Conservation (phyloP, 2,888 invertebrate species). For the Drepanosiphum platanoidis region DNA sequence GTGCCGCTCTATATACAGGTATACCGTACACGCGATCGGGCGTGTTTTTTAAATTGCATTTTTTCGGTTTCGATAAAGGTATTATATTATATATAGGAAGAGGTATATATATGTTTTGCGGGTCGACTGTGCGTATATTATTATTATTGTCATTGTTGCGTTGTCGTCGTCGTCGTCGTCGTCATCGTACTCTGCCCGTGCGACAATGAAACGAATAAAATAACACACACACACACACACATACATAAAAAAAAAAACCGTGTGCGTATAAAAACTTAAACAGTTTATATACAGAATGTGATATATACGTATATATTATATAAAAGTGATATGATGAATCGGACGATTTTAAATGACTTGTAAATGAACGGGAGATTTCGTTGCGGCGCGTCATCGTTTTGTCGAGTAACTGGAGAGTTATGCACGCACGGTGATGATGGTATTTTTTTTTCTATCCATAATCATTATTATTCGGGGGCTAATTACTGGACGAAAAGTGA, state of each 20-base stretch:
- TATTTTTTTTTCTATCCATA: slow-evolving; percentile 1
- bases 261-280: not conserved
- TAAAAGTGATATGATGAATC: not conserved
- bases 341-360: not conserved
- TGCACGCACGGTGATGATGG: not conserved
- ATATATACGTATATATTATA: not conserved
- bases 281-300: not conserved
- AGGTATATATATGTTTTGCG: not conserved
- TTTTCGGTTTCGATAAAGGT: not conserved
- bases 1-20: not conserved
- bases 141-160: not conserved
- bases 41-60: not conserved
- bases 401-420: not conserved
- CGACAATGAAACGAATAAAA: slow-evolving; percentile 6
- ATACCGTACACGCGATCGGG: too few relatives aligned
- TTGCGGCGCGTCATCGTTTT: not conserved
- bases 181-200: not conserved
- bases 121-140: not conserved
- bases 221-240: not conserved
- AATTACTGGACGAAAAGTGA: slow-evolving; percentile 1
- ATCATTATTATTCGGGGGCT: not conserved
- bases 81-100: too few relatives aligned
- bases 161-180: not conserved
- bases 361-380: not conserved
- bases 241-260: not conserved